These are phyloP conservation scores for Garrulus glandarius DNA, from an alignment of 2,797 vertebrate species.

Conservation along the genomic window DNA sequence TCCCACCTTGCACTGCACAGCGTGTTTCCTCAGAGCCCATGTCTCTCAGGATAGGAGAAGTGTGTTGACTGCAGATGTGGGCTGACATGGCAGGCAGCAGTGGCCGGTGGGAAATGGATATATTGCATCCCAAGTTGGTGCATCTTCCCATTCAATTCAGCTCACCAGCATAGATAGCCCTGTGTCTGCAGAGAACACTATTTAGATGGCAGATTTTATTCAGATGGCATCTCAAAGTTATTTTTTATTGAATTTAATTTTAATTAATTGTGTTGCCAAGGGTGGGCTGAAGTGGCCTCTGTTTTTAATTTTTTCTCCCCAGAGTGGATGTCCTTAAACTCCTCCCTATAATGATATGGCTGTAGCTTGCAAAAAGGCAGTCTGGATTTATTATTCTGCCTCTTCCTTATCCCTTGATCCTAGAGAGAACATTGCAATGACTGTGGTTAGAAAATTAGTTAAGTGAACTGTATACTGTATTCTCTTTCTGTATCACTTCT, in stretches of 20 bases:
- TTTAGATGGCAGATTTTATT: conserved; percentile 1
- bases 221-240: not conserved
- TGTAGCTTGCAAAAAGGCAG: conserved; percentile 26
- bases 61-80: not conserved
- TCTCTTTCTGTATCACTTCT: not conserved
- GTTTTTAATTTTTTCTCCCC: conserved; percentile 37
- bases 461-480: conserved; percentile 46
- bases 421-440: conserved; percentile 43
- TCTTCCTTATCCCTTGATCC: conserved; percentile 56
- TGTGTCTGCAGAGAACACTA: not conserved
- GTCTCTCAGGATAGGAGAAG: not conserved
- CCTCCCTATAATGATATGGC: conserved; percentile 5
- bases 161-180: not conserved
- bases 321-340: conserved; percentile 33
- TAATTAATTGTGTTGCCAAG: conserved; percentile 42
- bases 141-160: not conserved
- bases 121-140: not conserved
- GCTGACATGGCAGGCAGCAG: not conserved
- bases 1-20: not conserved
- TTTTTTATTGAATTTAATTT: conserved; percentile 55
- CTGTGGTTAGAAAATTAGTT: conserved; percentile 61
- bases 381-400: conserved; percentile 44
- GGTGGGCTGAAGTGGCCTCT: conserved; percentile 18
- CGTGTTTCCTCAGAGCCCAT: not conserved
- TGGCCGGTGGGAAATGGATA: not conserved